These are phyloP conservation scores for Cosmorhoe ocellata DNA, from an alignment of 2,888 invertebrate genomes.

Conservation along the genomic window DNA sequence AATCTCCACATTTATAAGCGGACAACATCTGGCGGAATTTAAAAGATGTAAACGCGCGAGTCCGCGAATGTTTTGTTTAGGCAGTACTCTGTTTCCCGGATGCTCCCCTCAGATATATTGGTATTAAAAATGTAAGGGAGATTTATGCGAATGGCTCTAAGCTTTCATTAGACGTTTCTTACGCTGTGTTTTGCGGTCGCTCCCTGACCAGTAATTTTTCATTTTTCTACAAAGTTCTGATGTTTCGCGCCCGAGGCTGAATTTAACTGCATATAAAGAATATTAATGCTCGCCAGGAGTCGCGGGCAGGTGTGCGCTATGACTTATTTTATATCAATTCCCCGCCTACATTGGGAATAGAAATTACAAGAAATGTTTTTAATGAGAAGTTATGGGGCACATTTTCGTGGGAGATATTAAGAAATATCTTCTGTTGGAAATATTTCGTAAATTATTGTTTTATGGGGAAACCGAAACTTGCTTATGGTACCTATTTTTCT, in stretches of 20 bases:
- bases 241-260: conserved; percentile 66
- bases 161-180: conserved; percentile 82
- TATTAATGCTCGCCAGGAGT: conserved; percentile 69
- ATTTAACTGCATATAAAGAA: conserved; percentile 81
- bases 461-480: conserved; percentile 22
- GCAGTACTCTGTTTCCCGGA: conserved; percentile 57
- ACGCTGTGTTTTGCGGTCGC: conserved; percentile 78
- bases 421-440: conserved; percentile 19
- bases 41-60: conserved; percentile 78
- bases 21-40: conserved; percentile 79
- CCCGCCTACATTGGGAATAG: conserved; percentile 61
- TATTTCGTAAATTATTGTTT: conserved; percentile 27
- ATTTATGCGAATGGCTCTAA: conserved; percentile 83
- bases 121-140: conserved; percentile 83
- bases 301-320: conserved; percentile 73
- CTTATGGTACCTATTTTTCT: too few species aligned
- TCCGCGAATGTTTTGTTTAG: conserved; percentile 73
- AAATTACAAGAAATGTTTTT: conserved; percentile 58
- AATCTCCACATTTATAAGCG: conserved; percentile 78
- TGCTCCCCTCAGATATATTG: conserved; percentile 80
- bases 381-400: conserved; percentile 59
- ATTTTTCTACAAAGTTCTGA: conserved; percentile 77
- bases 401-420: conserved; percentile 34
- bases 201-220: conserved; percentile 82
- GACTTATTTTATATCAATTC: conserved; percentile 75